Conservation (phyloP, 53 echinoderm and acorn worm genomes). For the Echinometra lucunter region DNA sequence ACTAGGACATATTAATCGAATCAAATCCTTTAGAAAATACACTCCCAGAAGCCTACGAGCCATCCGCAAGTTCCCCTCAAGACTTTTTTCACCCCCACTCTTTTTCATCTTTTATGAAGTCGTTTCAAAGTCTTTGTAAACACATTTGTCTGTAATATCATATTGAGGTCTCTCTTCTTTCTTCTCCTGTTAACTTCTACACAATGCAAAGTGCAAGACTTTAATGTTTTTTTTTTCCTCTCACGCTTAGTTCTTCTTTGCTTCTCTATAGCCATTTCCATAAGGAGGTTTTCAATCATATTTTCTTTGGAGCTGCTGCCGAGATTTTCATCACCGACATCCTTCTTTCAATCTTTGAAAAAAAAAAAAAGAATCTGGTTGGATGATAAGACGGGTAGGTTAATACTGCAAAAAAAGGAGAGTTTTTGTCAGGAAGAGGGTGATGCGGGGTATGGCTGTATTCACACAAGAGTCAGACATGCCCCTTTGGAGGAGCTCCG, state of each 20-base stretch:
- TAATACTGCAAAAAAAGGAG: background rate
- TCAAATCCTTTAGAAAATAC: slow-evolving; percentile 43
- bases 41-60: slow-evolving; percentile 37
- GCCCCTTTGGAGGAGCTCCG: slow-evolving; percentile 39
- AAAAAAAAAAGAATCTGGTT: background rate
- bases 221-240: slow-evolving; percentile 24
- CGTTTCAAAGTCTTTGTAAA: slow-evolving; percentile 66
- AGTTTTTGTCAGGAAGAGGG: slow-evolving; percentile 23
- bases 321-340: slow-evolving; percentile 67
- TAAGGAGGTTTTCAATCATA: slow-evolving; percentile 58
- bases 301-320: slow-evolving; percentile 56
- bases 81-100: background rate
- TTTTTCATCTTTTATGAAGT: slow-evolving; percentile 35
- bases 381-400: slow-evolving; percentile 56
- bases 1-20: slow-evolving; percentile 65
- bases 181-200: slow-evolving; percentile 59
- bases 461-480: slow-evolving; percentile 47
- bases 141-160: slow-evolving; percentile 69
- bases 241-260: background rate
- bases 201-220: slow-evolving; percentile 66
- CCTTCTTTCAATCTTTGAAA: slow-evolving; percentile 47
- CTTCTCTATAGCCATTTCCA: slow-evolving; percentile 46
- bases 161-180: slow-evolving; percentile 37
- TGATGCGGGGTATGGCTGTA: slow-evolving; percentile 31
- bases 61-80: background rate